These are phyloP conservation scores for Chauna torquata DNA, from an alignment of 2,113 vertebrate genomes.

Conservation along the genomic window DNA sequence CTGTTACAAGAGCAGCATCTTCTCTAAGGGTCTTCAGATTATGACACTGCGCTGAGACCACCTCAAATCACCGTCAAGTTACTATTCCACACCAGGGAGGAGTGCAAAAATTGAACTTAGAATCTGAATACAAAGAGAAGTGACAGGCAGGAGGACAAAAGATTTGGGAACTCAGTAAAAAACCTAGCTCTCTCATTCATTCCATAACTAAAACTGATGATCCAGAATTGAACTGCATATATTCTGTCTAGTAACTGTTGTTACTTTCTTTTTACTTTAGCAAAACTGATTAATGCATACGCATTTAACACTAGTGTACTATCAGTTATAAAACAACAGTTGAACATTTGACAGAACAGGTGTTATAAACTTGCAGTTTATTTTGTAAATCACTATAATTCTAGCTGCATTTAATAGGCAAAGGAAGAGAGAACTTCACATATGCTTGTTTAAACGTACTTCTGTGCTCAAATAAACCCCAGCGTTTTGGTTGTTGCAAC, in stretches of 20 bases:
- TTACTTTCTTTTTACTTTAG: background rate
- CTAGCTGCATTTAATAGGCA: background rate
- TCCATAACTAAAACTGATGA: background rate
- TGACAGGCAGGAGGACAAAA: background rate
- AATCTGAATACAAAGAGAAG: background rate
- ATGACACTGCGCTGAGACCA: background rate
- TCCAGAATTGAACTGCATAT: background rate
- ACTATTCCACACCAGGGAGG: accelerated
- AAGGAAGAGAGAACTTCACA: background rate
- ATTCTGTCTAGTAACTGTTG: background rate
- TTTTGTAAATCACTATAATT: background rate
- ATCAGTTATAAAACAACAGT: background rate
- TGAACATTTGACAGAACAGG: background rate
- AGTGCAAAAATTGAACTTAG: background rate
- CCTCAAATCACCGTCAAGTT: background rate
- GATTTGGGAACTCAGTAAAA: background rate
- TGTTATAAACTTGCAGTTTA: background rate
- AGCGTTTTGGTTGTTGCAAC: background rate
- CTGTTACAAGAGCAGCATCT: background rate
- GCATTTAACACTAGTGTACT: background rate
- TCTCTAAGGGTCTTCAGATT: background rate
- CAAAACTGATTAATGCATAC: background rate
- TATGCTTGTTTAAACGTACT: background rate
- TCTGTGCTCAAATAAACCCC: background rate
- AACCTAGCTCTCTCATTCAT: background rate